phyloP scores from a whole-genome alignment of 2,888 invertebrate species.

The Nephrotoma appendiculata region DNA sequence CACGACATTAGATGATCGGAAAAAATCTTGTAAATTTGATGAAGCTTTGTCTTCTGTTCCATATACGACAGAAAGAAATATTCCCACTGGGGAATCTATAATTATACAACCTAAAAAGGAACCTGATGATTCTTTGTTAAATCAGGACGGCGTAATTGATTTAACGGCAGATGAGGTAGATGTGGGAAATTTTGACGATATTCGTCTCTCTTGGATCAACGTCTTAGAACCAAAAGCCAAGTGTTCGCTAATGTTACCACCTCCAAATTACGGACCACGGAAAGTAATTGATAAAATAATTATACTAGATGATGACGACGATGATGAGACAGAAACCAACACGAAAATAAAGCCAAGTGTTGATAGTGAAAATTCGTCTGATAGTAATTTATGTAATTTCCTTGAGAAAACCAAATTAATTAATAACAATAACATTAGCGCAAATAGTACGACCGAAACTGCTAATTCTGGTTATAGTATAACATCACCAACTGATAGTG shows the following conservation, averaged over 20 bases:
- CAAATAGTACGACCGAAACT: neutral
- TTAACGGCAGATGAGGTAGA: neutral
- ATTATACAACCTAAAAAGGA: neutral
- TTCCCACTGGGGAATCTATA: neutral
- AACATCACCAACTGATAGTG: neutral
- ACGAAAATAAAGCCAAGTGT: neutral
- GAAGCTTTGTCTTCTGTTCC: neutral
- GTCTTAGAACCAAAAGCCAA: neutral
- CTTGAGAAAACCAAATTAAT: neutral
- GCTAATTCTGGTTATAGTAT: neutral
- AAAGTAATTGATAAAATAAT: neutral
- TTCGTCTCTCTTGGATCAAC: neutral
- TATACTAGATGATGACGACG: neutral
- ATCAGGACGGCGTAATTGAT: neutral
- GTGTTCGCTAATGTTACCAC: neutral
- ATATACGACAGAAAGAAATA: neutral
- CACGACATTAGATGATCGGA: neutral
- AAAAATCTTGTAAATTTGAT: neutral
- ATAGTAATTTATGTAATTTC: neutral
- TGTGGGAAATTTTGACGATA: neutral
- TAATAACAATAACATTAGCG: neutral
- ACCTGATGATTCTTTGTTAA: neutral
- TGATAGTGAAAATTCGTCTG: neutral
- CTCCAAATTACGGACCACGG: neutral
- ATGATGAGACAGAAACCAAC: neutral